Evolutionary conservation across 1,140 invertebrate species (phyloP), one percentile per base, ranked within the genome.

Genomic region (Apis dorsata): DNA sequence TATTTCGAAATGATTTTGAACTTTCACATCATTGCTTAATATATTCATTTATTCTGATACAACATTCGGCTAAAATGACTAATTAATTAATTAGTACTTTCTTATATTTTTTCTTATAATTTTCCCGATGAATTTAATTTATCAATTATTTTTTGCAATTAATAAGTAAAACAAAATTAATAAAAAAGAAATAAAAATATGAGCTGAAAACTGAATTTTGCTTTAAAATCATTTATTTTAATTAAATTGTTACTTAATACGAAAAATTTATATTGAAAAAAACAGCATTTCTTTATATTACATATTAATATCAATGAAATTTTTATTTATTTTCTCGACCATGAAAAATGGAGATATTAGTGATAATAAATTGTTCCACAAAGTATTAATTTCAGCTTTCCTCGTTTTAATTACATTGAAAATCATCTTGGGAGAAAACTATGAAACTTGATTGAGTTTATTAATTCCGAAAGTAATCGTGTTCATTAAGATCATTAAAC

Each of bases 1-100:
- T 17, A 70, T 79, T 79, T 55, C 55, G 55, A 79, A 70, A 79
- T 28, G 66, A 79, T 79, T 79, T 79, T 70, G 15, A 60, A 57
- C 24, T 57, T 49, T 51, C 19, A 8, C 66, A 28, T 19, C 66
- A 15, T 19, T 9, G 10, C 8, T 51, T 7, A 44, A n/a, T 24
- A 8, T 49, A n/a, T 11, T 15, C 34, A 34, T 73, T 65, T 53
- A 2, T 15, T 12, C 8, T 21, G 34, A 49, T 17, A 74, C 72
- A 1, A 34, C 19, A 2, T 24, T 59, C 65, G 28, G 8, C 9
- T 44, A 3, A 8, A 19, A 44, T 19, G 17, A 34, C 28, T 2
- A 21, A 53, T 10, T 19, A 53, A n/a, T 15, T 60, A n/a, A 21
- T 34, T 17, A 1, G 5, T 34, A 34, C 1, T 15, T 3, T 19